A percentile compares a stretch with the other conserved stretches of the same genome.
phyloP scores from a whole-genome alignment of 2,113 vertebrate species.

The Craseonycteris thonglongyai region DNA sequence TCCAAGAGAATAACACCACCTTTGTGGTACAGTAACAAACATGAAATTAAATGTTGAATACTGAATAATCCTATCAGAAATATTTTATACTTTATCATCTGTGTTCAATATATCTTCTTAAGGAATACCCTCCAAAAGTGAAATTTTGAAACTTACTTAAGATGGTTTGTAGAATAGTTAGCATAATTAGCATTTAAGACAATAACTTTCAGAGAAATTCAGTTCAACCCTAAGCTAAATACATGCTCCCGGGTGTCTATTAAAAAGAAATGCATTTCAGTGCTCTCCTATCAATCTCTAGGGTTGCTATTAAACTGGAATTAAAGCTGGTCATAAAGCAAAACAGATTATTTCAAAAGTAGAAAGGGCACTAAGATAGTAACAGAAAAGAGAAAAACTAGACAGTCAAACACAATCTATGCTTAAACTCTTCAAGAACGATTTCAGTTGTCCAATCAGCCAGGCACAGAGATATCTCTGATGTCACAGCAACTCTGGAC shows the following conservation, averaged over 20 bases:
- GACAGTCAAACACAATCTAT: neutral
- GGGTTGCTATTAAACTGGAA: neutral
- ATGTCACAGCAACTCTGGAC: neutral
- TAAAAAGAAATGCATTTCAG: neutral
- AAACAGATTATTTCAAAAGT: slow-evolving; percentile 8
- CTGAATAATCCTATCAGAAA: slow-evolving; percentile 56
- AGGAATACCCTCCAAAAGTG: slow-evolving; percentile 35
- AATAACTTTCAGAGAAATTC: slow-evolving; percentile 26
- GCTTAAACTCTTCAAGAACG: neutral
- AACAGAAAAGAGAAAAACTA: neutral
- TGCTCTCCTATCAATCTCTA: neutral
- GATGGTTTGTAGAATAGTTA: slow-evolving; percentile 41
- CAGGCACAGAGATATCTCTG: neutral
- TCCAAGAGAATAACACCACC: slow-evolving; percentile 45
- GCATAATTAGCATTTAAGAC: slow-evolving; percentile 40
- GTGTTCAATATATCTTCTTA: slow-evolving; percentile 19
- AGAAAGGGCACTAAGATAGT: neutral
- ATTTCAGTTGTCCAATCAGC: neutral
- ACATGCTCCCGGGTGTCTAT: neutral
- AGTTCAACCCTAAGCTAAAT: neutral
- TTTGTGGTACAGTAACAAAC: slow-evolving; percentile 54
- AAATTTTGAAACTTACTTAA: slow-evolving; percentile 40
- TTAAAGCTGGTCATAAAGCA: slow-evolving; percentile 34
- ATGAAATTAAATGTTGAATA: slow-evolving; percentile 57
- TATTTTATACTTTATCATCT: slow-evolving; percentile 41